These are phyloP conservation scores for Oriolus oriolus DNA, from an alignment of 2,113 vertebrate species.

Conservation along the genomic window DNA sequence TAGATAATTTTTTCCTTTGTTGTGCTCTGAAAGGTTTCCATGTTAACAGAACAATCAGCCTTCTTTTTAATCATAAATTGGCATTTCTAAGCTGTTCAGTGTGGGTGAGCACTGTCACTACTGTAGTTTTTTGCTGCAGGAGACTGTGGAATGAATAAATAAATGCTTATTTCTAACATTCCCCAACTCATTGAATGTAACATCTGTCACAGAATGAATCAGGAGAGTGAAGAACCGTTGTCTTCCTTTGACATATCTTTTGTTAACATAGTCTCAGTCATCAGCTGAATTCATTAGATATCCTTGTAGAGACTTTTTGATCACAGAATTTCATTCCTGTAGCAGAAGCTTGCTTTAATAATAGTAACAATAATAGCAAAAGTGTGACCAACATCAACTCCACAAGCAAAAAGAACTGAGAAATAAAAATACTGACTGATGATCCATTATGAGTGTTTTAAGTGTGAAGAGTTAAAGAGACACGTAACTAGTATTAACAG, in stretches of 20 bases:
- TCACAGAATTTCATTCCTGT: not conserved
- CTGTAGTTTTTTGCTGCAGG: not conserved
- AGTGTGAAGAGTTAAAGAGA: not conserved
- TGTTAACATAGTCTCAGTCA: not conserved
- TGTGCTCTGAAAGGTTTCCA: slow-evolving; percentile 1
- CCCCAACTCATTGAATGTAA: not conserved
- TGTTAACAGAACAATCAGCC: slow-evolving; percentile 15
- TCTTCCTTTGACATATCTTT: not conserved
- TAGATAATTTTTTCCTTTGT: not conserved
- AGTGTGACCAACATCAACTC: not conserved
- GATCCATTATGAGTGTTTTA: not conserved
- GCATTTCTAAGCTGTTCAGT: not conserved
- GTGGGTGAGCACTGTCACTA: slow-evolving; percentile 1
- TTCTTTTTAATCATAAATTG: not conserved
- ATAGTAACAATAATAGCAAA: not conserved
- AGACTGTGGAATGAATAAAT: slow-evolving; percentile 6
- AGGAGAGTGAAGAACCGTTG: not conserved
- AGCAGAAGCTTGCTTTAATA: not conserved
- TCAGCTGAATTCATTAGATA: not conserved
- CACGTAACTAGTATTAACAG: not conserved
- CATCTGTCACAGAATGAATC: slow-evolving; percentile 39
- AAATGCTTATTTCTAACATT: not conserved
- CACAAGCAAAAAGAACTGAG: not conserved
- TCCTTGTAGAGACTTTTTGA: not conserved
- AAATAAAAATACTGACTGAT: not conserved